A percentile compares a stretch with the other conserved stretches of the same genome.
phyloP scores from a whole-genome alignment of 2,797 vertebrate species.

The Miichthys miiuy region DNA sequence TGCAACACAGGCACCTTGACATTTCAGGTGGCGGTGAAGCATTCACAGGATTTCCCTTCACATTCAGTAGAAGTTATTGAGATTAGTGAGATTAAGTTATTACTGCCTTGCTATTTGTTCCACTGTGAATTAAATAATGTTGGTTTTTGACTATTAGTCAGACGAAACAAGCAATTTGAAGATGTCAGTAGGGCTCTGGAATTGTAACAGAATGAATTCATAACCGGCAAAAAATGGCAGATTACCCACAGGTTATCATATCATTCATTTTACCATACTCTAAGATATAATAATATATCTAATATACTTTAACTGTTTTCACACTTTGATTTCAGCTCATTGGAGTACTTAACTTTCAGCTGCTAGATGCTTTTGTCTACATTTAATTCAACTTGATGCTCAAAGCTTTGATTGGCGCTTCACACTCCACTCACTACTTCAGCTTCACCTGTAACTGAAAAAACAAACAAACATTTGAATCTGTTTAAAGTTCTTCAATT shows the following conservation, averaged over 20 bases:
- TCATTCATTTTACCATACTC: too few species aligned
- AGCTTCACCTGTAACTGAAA: neutral
- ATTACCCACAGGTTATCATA: too few species aligned
- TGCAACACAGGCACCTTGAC: conserved; percentile 9
- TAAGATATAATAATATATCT: too few species aligned
- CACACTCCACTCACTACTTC: neutral
- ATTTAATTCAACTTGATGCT: neutral
- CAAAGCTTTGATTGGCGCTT: neutral
- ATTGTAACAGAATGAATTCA: too few species aligned
- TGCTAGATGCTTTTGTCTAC: too few species aligned
- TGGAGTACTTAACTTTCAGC: neutral
- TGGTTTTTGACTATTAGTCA: neutral
- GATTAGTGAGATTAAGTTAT: too few species aligned
- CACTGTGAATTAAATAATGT: neutral
- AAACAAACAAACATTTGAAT: neutral
- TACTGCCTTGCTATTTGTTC: too few species aligned
- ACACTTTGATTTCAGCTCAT: neutral
- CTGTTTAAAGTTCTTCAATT: neutral
- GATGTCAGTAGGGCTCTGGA: too few species aligned
- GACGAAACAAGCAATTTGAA: too few species aligned
- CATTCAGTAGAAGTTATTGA: too few species aligned
- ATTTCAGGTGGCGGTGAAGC: conserved; percentile 20
- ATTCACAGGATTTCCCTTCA: conserved; percentile 5
- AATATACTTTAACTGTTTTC: too few species aligned
- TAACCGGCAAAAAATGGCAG: too few species aligned